Base-by-base conservation (phyloP, 2,113 vertebrate genomes). In the Podarcis cretensis region DNA sequence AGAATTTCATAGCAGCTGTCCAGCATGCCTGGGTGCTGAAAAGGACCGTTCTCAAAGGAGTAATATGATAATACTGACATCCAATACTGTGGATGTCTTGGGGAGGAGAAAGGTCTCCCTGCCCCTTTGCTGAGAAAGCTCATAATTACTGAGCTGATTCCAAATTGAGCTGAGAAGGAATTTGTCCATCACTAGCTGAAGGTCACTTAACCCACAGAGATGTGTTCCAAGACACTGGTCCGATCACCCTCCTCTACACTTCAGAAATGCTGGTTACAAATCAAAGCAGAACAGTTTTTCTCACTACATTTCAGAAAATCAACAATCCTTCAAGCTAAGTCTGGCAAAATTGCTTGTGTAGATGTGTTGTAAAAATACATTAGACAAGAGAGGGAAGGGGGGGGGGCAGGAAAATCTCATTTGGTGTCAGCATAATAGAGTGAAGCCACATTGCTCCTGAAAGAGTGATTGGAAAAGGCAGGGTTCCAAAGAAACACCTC, bases 241-340 rank as follows among this genome's bases (percentile, higher is more conserved):
- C 90, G 81, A 88, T 18, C 79, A 85, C 91, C 88, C 0, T 0
- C 89, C 90, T 88, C 25, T 82, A 54, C 90, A 82, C 83, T 92
- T 96, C 92, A 88, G 91, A 91, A 69, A 87, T 94, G 89, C 89
- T 81, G 81, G 88, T 95, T 85, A 85, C 83, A 95, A 95, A 94
- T 89, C 87, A 71, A 84, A 83, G 35, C 85, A 77, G 32, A 89
- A 75, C 71, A 25, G 4, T 69, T 94, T 94, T 91, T 91, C 91
- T 93, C 91, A 30, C 66, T 93, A 91, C 81, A 43, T 93, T 93
- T 95, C 83, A 88, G 76, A 93, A 93, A 83, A 4, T 85, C 82
- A 81, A 81, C 85, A 94, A 92, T 93, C 91, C 86, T 94, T 90
- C 87, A 86, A 78, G 83, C 69, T 94, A 91, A 95, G 74, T 43